A percentile compares a stretch with the other conserved stretches of the same genome.
phyloP scores from a whole-genome alignment of 2,888 invertebrate species.

The Morinoia aosen region DNA sequence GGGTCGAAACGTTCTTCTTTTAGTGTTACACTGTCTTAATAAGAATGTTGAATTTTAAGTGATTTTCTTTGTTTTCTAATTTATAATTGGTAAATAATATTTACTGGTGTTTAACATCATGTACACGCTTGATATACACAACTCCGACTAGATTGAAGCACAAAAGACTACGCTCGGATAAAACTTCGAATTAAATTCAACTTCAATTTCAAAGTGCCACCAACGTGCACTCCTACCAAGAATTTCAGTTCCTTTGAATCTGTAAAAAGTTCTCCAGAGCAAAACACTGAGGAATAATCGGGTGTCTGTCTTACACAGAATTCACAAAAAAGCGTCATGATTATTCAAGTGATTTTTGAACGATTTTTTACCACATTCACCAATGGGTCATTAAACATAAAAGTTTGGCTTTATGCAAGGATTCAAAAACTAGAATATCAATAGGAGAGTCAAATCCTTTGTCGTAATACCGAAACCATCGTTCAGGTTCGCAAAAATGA shows the following conservation, averaged over 20 bases:
- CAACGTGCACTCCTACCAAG: background rate
- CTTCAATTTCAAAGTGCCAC: background rate
- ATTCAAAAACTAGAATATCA: background rate
- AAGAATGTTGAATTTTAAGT: too few relatives aligned
- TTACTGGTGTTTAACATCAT: too few relatives aligned
- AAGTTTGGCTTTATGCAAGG: background rate
- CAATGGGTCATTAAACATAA: background rate
- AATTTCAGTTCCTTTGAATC: background rate
- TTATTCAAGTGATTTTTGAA: background rate
- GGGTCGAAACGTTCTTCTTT: too few relatives aligned
- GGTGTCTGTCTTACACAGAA: background rate
- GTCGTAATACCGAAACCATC: background rate
- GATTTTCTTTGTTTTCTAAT: too few relatives aligned
- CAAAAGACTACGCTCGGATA: background rate
- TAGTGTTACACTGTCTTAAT: too few relatives aligned
- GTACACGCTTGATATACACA: too few relatives aligned
- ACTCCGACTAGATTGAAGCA: background rate
- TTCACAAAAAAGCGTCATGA: background rate
- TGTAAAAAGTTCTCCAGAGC: background rate
- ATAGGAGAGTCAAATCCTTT: background rate
- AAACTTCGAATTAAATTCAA: background rate
- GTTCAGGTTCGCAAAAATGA: background rate
- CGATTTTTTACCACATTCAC: background rate
- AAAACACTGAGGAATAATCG: background rate
- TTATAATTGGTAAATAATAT: too few relatives aligned